These are phyloP conservation scores for Orgyia antiqua DNA, from an alignment of 2,888 invertebrate genomes.

Conservation along the genomic window DNA sequence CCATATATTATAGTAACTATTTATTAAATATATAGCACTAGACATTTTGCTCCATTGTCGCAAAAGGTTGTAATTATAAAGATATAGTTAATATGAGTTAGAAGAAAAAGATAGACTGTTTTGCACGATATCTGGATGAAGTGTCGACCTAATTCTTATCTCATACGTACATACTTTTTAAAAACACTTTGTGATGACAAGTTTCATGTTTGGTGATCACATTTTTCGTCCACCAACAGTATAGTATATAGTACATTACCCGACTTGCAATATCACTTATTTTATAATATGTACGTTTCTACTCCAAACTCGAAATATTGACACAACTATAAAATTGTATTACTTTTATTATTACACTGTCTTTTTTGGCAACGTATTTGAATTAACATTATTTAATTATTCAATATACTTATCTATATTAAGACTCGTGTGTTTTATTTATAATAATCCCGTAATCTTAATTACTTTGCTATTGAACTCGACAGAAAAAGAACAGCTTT, in stretches of 20 bases:
- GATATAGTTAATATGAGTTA: constrained; percentile 64
- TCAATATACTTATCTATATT: constrained; percentile 78
- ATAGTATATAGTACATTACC: constrained; percentile 37
- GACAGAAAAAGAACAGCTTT: too few species aligned
- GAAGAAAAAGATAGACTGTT: constrained; percentile 72
- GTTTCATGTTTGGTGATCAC: constrained; percentile 32
- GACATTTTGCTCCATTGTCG: constrained; percentile 70
- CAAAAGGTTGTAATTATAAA: constrained; percentile 75
- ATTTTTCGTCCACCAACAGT: constrained; percentile 20
- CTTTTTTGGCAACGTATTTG: constrained; percentile 76
- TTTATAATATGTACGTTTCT: constrained; percentile 34
- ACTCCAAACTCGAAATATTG: constrained; percentile 67
- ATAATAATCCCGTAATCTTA: neutral
- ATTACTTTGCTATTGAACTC: too few species aligned
- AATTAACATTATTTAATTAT: constrained; percentile 78
- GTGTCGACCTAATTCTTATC: too few species aligned
- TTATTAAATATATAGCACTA: constrained; percentile 60
- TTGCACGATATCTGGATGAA: constrained; percentile 63
- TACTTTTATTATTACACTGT: constrained; percentile 73
- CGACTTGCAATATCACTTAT: too few species aligned
- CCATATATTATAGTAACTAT: constrained; percentile 50
- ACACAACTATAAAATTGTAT: constrained; percentile 69
- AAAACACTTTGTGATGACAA: constrained; percentile 64
- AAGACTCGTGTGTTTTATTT: constrained; percentile 63
- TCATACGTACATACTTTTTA: too few species aligned